Percentiles rank a stretch among this genome's conserved stretches.
These are phyloP conservation scores for Chelonus insularis DNA, from an alignment of 1,140 invertebrate species.

Conservation along the genomic window DNA sequence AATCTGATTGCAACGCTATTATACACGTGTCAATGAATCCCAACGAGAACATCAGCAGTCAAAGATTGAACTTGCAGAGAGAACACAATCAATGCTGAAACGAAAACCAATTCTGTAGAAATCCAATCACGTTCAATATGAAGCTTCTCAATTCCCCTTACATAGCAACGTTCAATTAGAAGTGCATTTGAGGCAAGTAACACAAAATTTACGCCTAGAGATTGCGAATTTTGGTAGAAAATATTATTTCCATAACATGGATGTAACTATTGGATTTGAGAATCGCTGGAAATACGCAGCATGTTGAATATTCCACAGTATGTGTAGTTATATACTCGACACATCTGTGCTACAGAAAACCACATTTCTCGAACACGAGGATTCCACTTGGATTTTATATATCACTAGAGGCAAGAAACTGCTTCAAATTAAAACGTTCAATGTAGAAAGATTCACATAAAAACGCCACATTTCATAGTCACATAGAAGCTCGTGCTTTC, in stretches of 20 bases:
- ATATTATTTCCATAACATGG: no score
- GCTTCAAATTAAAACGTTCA: constrained; percentile 9
- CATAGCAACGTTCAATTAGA: not conserved
- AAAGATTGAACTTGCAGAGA: not conserved
- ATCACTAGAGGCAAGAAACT: not conserved
- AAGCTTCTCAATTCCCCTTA: not conserved
- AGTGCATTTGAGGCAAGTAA: not conserved
- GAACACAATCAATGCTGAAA: not conserved
- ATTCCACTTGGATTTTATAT: not conserved
- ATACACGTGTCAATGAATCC: constrained; percentile 11
- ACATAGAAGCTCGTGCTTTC: not conserved
- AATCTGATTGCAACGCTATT: no score
- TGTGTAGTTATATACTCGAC: no score
- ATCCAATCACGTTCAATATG: constrained; percentile 24
- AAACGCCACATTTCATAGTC: not conserved
- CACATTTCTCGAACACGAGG: not conserved
- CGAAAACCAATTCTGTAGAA: constrained; percentile 22
- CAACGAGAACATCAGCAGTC: not conserved
- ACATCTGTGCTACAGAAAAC: not conserved
- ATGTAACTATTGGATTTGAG: no score
- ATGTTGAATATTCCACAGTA: no score
- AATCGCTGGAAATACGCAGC: no score
- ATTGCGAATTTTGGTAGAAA: no score
- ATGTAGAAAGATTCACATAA: constrained; percentile 2
- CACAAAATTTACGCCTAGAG: not conserved